phyloP scores from a whole-genome alignment of 2,888 invertebrate species.

The Melanotus villosus region DNA sequence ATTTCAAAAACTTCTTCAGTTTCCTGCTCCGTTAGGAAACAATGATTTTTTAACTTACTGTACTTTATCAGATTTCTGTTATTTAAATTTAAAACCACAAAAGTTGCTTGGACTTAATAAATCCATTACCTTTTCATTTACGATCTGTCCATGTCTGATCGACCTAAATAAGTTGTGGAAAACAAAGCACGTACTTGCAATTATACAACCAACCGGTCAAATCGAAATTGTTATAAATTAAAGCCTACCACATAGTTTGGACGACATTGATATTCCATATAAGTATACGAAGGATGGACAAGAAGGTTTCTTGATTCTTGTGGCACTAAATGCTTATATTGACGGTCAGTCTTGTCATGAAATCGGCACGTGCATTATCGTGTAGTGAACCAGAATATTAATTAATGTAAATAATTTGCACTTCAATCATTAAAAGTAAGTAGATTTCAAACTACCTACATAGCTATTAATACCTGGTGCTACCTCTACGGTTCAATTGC shows the following conservation, averaged over 20 bases:
- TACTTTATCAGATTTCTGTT: no score
- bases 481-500: background rate
- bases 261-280: constrained; percentile 43
- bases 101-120: no score
- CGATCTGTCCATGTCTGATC: background rate
- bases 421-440: background rate
- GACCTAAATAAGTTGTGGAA: background rate
- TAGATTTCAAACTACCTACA: background rate
- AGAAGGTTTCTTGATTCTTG: constrained; percentile 16
- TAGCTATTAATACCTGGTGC: background rate
- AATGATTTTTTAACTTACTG: no score
- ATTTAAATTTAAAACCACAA: no score
- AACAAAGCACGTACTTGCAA: background rate
- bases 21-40: no score
- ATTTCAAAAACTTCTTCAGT: no score
- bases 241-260: constrained; percentile 27
- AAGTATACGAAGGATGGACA: constrained; percentile 36
- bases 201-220: constrained; percentile 7
- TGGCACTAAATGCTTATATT: constrained; percentile 22
- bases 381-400: constrained; percentile 13
- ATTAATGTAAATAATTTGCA: constrained; percentile 4
- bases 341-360: constrained; percentile 18
- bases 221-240: constrained; percentile 22
- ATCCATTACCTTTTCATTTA: no score
- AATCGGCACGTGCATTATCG: constrained; percentile 19